Evolutionary conservation across 2,113 vertebrate genomes (phyloP), one percentile per base, ranked within the genome.

Genomic region (Syngnathus typhle): DNA sequence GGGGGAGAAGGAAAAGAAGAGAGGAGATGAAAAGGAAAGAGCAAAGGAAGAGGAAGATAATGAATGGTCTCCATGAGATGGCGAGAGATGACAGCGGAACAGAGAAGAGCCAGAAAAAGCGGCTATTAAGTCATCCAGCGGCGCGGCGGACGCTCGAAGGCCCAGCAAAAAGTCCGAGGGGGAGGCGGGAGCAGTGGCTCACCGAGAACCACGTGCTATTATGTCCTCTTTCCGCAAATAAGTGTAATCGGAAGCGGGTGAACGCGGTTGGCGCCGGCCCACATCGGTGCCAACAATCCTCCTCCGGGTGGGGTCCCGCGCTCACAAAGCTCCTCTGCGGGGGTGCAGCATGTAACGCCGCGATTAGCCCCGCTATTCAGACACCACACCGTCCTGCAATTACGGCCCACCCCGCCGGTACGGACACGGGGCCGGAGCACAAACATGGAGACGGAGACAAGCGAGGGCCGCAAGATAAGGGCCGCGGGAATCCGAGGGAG

Each of bases 201-300:
- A 67, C 79, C 73, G 67, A 67, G 55, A 58, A 36, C 13, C 27
- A 36, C 55, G 55, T 1, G 81, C 88, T 79, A 88, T 89, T 87
- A 86, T 88, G 86, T 80, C 78, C 84, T 87, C 84, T 85, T 87
- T 75, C 84, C 1, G 65, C 78, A 80, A 82, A 85, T 82, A 67
- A 73, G 61, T 87, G 78, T 89, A 84, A 87, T 87, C 85, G 78
- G 72, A 83, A 79, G 77, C 86, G 82, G 86, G 85, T 85, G 84
- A 77, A 82, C 63, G 72, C 66, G 81, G 79, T 3, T 32, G 27
- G 82, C 77, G 74, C 83, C 80, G 72, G 71, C 66, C 76, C 23
- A 32, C 27, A 32, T 32, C 27, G 27, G 27, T 32, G 27, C 27
- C 27, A 32, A 67, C 88, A 86, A 87, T 87, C 86, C 82, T 80